Conservation (phyloP, 2,888 invertebrate species). For the Tenodera sinensis region DNA sequence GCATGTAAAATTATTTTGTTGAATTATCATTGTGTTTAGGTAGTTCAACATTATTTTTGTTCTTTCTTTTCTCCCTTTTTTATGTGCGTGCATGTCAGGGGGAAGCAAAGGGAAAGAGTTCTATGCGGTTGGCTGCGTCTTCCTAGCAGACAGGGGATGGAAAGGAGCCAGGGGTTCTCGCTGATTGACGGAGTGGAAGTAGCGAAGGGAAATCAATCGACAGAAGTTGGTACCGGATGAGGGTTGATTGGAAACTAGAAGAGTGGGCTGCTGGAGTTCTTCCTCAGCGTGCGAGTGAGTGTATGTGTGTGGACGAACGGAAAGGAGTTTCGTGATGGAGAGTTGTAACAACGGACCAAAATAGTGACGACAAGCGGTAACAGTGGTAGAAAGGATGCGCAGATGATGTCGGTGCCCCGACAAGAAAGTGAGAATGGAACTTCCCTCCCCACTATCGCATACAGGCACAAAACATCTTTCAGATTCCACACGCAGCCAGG, state of each 20-base stretch:
- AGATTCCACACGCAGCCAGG: no score
- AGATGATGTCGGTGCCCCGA: neutral
- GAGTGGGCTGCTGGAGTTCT: neutral
- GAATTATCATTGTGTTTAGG: neutral
- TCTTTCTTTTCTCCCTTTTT: neutral
- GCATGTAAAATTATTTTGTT: neutral
- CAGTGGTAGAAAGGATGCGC: neutral
- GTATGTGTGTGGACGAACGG: neutral
- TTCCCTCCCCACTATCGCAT: no score
- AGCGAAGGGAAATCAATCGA: neutral
- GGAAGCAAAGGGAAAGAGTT: neutral
- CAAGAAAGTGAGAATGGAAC: neutral
- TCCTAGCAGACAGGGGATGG: neutral
- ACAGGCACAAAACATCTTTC: no score
- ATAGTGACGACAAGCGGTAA: neutral
- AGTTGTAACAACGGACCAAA: neutral
- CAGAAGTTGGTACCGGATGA: neutral
- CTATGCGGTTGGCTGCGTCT: neutral
- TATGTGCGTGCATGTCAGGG: neutral
- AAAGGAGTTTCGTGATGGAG: neutral
- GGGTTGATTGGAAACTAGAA: constrained; percentile 12
- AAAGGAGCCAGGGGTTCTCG: neutral
- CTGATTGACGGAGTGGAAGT: constrained; percentile 3
- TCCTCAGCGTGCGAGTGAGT: neutral
- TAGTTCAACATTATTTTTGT: neutral